A percentile compares a stretch with the other conserved stretches of the same genome.
Evolutionary conservation across 1,140 invertebrate genomes (phyloP).

Genomic region (Drosophila simulans): DNA sequence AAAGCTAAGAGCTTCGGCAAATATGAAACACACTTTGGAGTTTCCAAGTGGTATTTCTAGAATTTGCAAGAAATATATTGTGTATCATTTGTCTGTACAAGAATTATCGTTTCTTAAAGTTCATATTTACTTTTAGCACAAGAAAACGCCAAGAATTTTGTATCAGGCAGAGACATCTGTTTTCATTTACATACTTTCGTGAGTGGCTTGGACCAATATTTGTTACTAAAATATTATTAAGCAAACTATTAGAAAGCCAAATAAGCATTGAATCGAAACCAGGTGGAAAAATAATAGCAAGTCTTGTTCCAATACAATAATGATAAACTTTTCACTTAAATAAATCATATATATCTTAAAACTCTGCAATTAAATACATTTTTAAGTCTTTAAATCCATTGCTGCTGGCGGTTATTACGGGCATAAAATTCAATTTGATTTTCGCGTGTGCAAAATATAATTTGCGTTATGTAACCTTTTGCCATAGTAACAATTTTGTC

Average conservation of each 20-base stretch:
- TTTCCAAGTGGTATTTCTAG: not conserved
- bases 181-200: constrained; percentile 18
- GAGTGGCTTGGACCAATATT: constrained; percentile 11
- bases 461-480: constrained; percentile 27
- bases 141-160: constrained; percentile 10
- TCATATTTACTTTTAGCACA: not conserved
- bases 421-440: not conserved
- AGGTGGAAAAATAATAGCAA: not conserved
- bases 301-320: too few relatives aligned
- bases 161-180: constrained; percentile 1
- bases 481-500: constrained; percentile 38
- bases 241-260: not conserved
- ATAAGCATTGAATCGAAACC: not conserved
- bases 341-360: not conserved
- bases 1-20: not conserved
- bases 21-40: constrained; percentile 2
- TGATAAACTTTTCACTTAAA: too few relatives aligned
- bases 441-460: constrained; percentile 27
- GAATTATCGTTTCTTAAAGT: not conserved
- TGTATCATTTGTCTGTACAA: not conserved
- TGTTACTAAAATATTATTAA: not conserved
- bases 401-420: not conserved
- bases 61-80: not conserved
- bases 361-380: not conserved
- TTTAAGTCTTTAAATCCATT: not conserved